These are phyloP conservation scores for Saccostrea glomerata DNA, from an alignment of 1,140 invertebrate genomes.

Conservation along the genomic window DNA sequence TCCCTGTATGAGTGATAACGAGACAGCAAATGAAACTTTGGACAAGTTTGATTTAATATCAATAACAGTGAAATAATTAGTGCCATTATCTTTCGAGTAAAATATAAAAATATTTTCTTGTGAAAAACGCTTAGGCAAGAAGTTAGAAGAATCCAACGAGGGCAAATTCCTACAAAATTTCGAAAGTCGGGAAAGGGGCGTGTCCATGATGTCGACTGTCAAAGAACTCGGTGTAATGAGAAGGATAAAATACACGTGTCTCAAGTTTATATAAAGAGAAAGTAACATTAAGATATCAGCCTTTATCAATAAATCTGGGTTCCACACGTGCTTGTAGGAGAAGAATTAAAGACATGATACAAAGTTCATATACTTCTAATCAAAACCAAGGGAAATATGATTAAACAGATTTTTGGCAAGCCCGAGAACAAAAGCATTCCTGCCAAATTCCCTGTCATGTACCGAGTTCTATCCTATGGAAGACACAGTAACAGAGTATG, in stretches of 20 bases:
- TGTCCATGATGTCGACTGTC: not conserved
- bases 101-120: not conserved
- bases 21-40: not conserved
- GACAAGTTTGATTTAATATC: too few relatives aligned
- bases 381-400: not conserved
- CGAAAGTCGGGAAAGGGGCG: not conserved
- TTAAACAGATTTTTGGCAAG: constrained; percentile 10
- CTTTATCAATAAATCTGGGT: not conserved
- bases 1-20: not conserved
- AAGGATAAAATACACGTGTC: constrained; percentile 4
- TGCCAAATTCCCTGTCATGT: not conserved
- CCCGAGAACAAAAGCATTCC: not conserved
- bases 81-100: not conserved
- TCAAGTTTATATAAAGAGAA: not conserved
- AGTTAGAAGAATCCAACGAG: not conserved
- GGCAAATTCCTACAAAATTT: not conserved
- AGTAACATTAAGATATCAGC: not conserved
- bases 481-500: not conserved
- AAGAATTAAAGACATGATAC: not conserved
- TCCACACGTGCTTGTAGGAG: not conserved
- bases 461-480: not conserved
- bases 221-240: not conserved
- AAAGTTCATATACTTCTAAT: constrained; percentile 19
- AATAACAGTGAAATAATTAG: not conserved
- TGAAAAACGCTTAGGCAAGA: not conserved